phyloP scores from a whole-genome alignment of 2,113 vertebrate genomes.

The Buteo buteo region DNA sequence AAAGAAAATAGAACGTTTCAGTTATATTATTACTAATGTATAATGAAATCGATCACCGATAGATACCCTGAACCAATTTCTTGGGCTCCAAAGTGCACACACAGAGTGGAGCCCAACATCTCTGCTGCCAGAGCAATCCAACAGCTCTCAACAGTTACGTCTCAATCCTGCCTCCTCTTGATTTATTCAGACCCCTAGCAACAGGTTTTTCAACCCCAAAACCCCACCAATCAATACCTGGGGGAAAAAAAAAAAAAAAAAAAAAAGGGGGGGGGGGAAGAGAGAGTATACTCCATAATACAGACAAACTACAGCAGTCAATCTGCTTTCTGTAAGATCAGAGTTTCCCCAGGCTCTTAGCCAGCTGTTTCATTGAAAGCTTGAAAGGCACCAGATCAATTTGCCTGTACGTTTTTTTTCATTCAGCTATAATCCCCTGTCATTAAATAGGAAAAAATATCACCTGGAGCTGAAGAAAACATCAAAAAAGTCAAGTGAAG shows the following conservation, averaged over 20 bases:
- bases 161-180: not conserved
- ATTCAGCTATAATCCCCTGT: not conserved
- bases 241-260: too few relatives aligned
- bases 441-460: not conserved
- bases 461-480: not conserved
- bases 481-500: not conserved
- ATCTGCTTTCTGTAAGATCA: not conserved
- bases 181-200: not conserved
- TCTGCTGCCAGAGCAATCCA: not conserved
- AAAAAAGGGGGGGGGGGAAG: too few relatives aligned
- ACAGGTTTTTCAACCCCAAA: not conserved
- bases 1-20: not conserved
- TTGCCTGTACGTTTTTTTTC: not conserved
- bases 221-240: too few relatives aligned
- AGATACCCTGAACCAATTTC: not conserved
- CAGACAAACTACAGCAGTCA: not conserved
- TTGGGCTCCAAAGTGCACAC: not conserved
- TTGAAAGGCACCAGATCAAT: not conserved
- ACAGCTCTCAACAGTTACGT: not conserved
- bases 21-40: not conserved
- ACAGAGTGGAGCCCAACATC: not conserved
- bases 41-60: rapidly evolving
- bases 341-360: not conserved
- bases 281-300: not conserved
- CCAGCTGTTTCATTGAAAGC: not conserved